Evolutionary conservation across 2,888 invertebrate species (phyloP).

Genomic region (Odontothrips loti): DNA sequence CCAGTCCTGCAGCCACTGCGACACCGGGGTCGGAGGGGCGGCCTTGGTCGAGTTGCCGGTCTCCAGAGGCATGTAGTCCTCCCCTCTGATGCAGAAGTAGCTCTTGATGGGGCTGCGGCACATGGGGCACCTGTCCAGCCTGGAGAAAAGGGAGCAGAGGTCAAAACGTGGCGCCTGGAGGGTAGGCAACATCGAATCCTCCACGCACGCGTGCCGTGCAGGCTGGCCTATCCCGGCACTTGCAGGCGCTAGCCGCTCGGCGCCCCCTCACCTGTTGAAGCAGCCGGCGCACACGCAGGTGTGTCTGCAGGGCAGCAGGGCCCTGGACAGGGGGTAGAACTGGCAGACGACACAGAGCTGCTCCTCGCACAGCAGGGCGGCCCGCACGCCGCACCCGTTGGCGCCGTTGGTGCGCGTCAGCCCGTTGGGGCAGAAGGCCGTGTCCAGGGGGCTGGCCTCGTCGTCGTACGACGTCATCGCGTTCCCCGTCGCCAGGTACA

Average conservation of each 20-base stretch:
- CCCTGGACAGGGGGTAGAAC: conserved; percentile 69
- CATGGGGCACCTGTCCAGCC: conserved; percentile 80
- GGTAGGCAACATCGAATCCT: no score
- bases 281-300: conserved; percentile 80
- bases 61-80: conserved; percentile 62
- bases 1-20: conserved; percentile 56
- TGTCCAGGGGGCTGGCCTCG: conserved; percentile 38
- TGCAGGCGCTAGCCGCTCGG: no score
- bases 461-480: conserved; percentile 53
- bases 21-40: conserved; percentile 47
- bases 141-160: conserved; percentile 44
- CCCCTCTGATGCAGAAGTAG: conserved; percentile 76
- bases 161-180: no score
- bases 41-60: conserved; percentile 45
- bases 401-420: conserved; percentile 49
- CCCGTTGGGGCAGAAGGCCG: conserved; percentile 15
- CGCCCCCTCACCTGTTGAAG: conserved; percentile 48
- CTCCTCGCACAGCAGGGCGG: conserved; percentile 48
- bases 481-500: conserved; percentile 69
- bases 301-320: conserved; percentile 77
- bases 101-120: conserved; percentile 77
- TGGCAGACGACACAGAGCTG: conserved; percentile 80
- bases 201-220: no score
- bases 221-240: no score
- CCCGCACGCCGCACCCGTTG: conserved; percentile 42